These are phyloP conservation scores for Cyrtonyx montezumae DNA, from an alignment of 2,113 vertebrate genomes.

Conservation along the genomic window DNA sequence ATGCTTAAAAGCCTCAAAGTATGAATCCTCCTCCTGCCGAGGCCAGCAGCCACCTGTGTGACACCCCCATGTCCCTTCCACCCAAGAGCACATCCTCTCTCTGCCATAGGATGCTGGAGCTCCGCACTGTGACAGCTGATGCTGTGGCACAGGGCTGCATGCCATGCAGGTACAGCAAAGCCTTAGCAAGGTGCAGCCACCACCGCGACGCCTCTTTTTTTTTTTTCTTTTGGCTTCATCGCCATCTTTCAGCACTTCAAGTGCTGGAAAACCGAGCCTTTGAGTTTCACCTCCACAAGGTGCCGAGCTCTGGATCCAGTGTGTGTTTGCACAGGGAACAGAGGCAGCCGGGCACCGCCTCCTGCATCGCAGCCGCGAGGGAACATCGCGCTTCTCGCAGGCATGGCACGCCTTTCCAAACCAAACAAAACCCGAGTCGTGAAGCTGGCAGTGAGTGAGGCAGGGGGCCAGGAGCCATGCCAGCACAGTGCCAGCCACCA, in stretches of 20 bases:
- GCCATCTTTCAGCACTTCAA: neutral
- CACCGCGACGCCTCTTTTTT: neutral
- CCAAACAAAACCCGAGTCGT: neutral
- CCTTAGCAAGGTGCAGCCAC: rapidly evolving
- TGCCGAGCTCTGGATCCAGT: rapidly evolving
- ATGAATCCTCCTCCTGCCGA: rapidly evolving
- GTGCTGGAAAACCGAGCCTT: neutral
- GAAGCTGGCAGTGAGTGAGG: neutral
- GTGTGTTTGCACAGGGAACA: neutral
- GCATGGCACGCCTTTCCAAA: neutral
- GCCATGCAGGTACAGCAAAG: neutral
- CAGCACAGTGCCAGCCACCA: neutral
- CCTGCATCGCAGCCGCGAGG: rapidly evolving
- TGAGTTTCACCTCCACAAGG: neutral
- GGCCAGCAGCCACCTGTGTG: neutral
- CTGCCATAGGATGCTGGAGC: neutral
- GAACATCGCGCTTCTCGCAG: neutral
- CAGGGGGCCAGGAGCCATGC: neutral
- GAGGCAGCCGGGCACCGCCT: neutral
- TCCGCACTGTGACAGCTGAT: rapidly evolving
- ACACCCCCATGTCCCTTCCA: neutral
- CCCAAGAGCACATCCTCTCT: neutral
- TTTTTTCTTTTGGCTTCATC: neutral
- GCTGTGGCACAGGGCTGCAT: neutral
- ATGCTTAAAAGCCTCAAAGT: rapidly evolving